Evolutionary conservation across 2,113 vertebrate species (phyloP).

Genomic region (Antechinus flavipes): DNA sequence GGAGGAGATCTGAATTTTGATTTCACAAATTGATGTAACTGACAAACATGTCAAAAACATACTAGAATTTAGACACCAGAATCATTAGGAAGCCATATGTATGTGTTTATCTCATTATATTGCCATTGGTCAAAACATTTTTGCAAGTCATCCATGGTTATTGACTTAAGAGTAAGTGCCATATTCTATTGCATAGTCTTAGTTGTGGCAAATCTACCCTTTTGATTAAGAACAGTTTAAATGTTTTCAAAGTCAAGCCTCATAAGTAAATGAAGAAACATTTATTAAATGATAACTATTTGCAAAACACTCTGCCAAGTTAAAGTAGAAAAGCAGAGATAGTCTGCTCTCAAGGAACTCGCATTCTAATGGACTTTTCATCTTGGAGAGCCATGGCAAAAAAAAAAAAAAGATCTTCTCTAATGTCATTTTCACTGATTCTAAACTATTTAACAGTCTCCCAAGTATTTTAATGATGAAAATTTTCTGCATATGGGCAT

Average conservation of each 20-base stretch:
- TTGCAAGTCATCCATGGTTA: background rate
- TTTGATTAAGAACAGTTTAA: slow-evolving; percentile 25
- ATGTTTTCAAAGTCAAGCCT: background rate
- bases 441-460: background rate
- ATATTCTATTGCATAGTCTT: background rate
- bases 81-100: background rate
- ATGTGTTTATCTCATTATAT: background rate
- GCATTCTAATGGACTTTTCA: background rate
- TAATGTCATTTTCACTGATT: background rate
- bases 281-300: background rate
- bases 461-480: background rate
- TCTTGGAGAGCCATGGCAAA: background rate
- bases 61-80: background rate
- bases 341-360: background rate
- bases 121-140: background rate
- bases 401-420: background rate
- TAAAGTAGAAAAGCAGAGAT: background rate
- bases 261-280: background rate
- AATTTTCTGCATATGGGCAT: background rate
- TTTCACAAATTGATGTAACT: background rate
- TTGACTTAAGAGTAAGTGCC: background rate
- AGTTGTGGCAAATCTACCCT: slow-evolving; percentile 41
- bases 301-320: background rate
- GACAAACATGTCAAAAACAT: background rate
- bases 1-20: background rate